Evolutionary conservation across 2,113 vertebrate species (phyloP), one percentile per base, ranked within the genome.

Genomic region (Oophaga pumilio): DNA sequence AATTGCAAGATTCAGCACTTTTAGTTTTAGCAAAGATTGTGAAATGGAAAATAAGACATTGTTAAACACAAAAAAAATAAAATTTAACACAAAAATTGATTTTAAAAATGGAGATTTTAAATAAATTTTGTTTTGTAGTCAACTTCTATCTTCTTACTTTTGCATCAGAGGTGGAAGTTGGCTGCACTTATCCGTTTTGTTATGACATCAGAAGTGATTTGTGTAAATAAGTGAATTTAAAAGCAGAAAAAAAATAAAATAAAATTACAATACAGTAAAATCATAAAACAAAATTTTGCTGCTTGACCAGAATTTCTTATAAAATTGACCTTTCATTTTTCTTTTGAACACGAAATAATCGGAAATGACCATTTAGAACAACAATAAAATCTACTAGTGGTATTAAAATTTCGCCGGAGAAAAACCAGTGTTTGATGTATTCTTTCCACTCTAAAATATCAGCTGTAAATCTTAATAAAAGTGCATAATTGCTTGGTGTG

Each of bases 401-500:
- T 73, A 22, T 14, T 84, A 57, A 84, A 82, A 74, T 57, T 50
- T 26, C 2, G 22, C 60, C 9, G 5, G 9, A 68, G 62, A 82
- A 76, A 50, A 62, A 43, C 33, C 26, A 24, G 18, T 28, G 56
- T 62, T 74, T 82, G 79, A 87, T 33, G 56, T 52, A 80, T 87
- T 87, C 73, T 82, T 87, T 73, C 78, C 53, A 79, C 66, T 87
- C 69, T 76, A 66, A 84, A 74, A 74, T 88, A 87, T 87, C 80
- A 26, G 64, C 57, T 50, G 59, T 88, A 77, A 84, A 88, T 77
- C 80, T 88, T 83, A 83, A 88, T 88, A 88, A 83, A 88, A 84
- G 80, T 83, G 87, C 53, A 50, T 88, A 88, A 88, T 88, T 83
- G 73, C 80, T 77, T 87, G 86, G 87, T 89, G 14, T 64, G 52